Evolutionary conservation across 2,113 vertebrate species (phyloP).

Genomic region (Oreochromis niloticus): DNA sequence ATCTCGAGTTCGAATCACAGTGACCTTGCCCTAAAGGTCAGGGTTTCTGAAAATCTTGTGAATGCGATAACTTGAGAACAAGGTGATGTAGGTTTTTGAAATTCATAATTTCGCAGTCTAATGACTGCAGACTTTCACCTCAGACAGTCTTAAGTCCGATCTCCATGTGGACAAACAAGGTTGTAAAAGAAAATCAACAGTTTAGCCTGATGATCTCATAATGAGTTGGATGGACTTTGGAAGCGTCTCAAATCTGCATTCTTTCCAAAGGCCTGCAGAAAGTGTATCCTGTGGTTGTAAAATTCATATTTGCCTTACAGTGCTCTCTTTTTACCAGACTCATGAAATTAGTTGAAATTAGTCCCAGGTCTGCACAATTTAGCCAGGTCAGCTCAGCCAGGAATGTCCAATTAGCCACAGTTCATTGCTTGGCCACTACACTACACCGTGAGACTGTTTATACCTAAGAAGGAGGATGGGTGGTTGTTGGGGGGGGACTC

Average conservation of each 20-base stretch:
- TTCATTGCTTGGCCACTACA: slow-evolving; percentile 17
- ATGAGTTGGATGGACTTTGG: not conserved
- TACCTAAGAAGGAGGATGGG: not conserved
- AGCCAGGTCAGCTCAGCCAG: not conserved
- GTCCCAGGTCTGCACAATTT: not conserved
- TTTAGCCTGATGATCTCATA: not conserved
- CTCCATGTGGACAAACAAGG: not conserved
- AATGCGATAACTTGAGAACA: not conserved
- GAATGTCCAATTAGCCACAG: slow-evolving; percentile 3
- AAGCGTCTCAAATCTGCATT: not conserved
- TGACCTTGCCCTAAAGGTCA: not conserved
- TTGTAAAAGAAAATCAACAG: not conserved
- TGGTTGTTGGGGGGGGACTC: not conserved
- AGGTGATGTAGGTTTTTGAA: not conserved
- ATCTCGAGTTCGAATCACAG: fast-evolving
- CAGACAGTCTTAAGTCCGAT: not conserved
- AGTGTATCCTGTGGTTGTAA: not conserved
- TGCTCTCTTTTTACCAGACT: not conserved
- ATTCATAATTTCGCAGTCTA: not conserved
- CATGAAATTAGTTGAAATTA: not conserved
- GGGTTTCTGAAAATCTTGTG: not conserved
- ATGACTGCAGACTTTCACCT: not conserved
- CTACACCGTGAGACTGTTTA: slow-evolving; percentile 12
- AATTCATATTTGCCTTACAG: not conserved
- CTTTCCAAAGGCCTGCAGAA: not conserved